Conservation (phyloP, 2,888 invertebrate genomes). For the Lapara coniferarum region DNA sequence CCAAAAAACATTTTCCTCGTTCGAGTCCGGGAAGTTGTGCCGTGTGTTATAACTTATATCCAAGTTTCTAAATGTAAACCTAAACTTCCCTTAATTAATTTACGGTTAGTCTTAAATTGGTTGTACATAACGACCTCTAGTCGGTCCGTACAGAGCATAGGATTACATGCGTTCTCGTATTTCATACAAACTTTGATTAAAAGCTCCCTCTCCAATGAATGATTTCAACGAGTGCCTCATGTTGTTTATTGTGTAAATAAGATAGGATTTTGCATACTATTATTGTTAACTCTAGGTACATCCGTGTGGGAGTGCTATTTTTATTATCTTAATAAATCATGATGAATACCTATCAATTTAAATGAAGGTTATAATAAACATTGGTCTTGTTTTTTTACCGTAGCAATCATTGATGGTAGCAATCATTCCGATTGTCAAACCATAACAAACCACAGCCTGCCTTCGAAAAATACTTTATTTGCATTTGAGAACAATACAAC, state of each 20-base stretch:
- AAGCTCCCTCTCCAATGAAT: too few relatives aligned
- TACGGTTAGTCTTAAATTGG: too few relatives aligned
- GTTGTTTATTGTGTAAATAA: neutral
- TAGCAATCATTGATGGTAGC: neutral
- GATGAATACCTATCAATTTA: neutral
- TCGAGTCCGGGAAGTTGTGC: too few relatives aligned
- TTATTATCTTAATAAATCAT: constrained; percentile 1
- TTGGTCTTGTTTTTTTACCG: constrained; percentile 7
- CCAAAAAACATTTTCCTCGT: too few relatives aligned
- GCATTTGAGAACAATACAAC: constrained; percentile 1
- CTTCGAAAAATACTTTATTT: constrained; percentile 8
- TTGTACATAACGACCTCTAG: too few relatives aligned
- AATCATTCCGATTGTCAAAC: constrained; percentile 15
- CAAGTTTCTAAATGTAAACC: too few relatives aligned
- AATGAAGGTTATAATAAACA: neutral
- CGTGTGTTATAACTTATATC: too few relatives aligned
- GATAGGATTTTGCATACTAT: neutral
- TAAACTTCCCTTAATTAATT: too few relatives aligned
- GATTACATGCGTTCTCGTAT: too few relatives aligned
- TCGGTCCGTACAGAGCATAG: too few relatives aligned
- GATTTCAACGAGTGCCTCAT: too few relatives aligned
- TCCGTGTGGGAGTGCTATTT: neutral
- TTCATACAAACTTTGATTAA: too few relatives aligned
- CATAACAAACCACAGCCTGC: constrained; percentile 19
- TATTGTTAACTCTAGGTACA: neutral